Evolutionary conservation across 2,797 vertebrate species (phyloP).

Genomic region (Morelia viridis): DNA sequence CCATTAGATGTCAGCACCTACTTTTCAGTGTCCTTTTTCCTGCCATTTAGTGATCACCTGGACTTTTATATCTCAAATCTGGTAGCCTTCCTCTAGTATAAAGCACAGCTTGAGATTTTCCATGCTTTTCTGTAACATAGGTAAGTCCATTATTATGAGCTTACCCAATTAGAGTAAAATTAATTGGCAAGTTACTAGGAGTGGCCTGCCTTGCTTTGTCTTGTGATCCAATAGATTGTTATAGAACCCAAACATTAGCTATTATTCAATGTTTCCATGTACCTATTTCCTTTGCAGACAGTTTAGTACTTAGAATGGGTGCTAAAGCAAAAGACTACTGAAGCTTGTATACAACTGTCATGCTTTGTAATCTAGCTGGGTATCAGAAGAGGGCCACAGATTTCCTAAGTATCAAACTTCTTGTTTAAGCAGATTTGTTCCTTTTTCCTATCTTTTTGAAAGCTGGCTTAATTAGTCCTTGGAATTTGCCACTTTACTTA

Average conservation of each 20-base stretch:
- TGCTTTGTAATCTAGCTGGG: not conserved
- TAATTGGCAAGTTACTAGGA: not conserved
- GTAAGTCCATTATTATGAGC: not conserved
- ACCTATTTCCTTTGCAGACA: not conserved
- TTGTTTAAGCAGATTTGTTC: not conserved
- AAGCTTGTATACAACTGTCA: not conserved
- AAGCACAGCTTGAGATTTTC: not conserved
- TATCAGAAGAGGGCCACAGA: not conserved
- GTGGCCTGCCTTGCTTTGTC: not conserved
- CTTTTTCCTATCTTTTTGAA: constrained; percentile 14
- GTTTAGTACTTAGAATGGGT: not conserved
- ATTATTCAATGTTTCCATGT: not conserved
- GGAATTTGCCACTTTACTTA: constrained; percentile 94
- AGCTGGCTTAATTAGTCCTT: constrained; percentile 97
- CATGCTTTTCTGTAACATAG: not conserved
- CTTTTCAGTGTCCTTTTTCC: not conserved
- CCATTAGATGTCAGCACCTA: not conserved
- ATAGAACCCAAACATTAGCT: not conserved
- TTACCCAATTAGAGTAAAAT: not conserved
- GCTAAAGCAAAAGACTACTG: constrained; percentile 4
- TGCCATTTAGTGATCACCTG: not conserved
- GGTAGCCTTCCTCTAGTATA: not conserved
- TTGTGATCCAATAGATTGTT: not conserved
- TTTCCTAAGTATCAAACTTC: not conserved
- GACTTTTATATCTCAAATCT: not conserved